Evolutionary conservation across 2,113 vertebrate species (phyloP), one percentile per base, ranked within the genome.

Genomic region (Xenus cinereus): DNA sequence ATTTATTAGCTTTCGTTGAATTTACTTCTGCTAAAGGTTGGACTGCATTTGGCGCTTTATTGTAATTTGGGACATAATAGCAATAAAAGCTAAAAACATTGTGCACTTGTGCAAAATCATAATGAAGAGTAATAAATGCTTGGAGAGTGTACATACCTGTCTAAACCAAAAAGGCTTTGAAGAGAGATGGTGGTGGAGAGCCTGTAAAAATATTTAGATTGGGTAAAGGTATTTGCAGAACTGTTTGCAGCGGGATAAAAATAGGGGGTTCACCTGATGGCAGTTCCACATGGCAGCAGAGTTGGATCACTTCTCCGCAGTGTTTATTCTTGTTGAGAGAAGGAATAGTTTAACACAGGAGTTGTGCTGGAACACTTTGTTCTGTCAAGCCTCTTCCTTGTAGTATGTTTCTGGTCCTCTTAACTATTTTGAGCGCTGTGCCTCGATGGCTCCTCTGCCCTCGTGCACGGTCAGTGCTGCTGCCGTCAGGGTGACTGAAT

Each of bases 251-350:
- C 56, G 75, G 56, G 39, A 62, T 74, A 74, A 92, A 94, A 83
- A 43, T 54, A 74, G 16, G 37, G 37, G 62, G 45, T 74, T 92
- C 89, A 87, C 51, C 83, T 95, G 86, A 89, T 96, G 60, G 60
- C 8, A 2, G 37, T 86, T 95, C 73, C 39, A 89, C 78, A 77
- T 77, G 80, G 77, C 68, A 63, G 46, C 80, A 3, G 28, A n/a
- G 80, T 43, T 84, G 59, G 28, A 66, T 79, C 67, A 66, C 67
- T 92, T 85, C 43, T 71, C 60, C 50, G 48, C 60, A 59, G 41
- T 89, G 81, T 91, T 96, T 94, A 73, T 96, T 93, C 64, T 81
- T 91, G 89, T 81, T 91, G 84, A 67, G 54, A 76, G 81, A 63
- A 87, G n/a, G 75, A 87, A 78, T 78, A 84, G 56, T 77, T 94